A percentile compares a stretch with the other conserved stretches of the same genome.
Evolutionary conservation across 1,140 invertebrate genomes (phyloP).

Genomic region (Calycopis cecrops): DNA sequence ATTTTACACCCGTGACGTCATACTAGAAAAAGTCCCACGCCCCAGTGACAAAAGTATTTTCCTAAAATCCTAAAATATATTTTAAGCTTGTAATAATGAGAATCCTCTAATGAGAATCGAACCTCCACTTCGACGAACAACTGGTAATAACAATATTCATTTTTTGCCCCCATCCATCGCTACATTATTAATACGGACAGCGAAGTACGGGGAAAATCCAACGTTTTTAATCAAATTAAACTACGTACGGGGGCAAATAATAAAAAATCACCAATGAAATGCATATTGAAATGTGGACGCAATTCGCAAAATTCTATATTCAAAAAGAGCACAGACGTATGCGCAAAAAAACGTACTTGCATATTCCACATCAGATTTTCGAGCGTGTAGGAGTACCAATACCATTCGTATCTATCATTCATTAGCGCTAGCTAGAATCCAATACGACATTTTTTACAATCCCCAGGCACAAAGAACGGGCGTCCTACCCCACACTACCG

Average conservation of each 20-base stretch:
- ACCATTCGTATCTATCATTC: slow-evolving; percentile 70
- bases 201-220: slow-evolving; percentile 11
- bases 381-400: slow-evolving; percentile 48
- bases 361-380: slow-evolving; percentile 62
- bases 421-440: slow-evolving; percentile 70
- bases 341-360: slow-evolving; percentile 46
- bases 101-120: no score
- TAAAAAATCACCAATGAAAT: slow-evolving; percentile 26
- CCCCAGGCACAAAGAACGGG: slow-evolving; percentile 66
- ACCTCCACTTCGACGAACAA: no score
- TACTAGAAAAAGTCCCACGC: no score
- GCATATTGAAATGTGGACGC: slow-evolving; percentile 39
- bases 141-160: no score
- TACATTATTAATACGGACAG: slow-evolving; percentile 4
- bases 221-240: slow-evolving; percentile 33
- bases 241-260: slow-evolving; percentile 7
- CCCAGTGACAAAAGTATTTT: no score
- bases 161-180: not conserved
- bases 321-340: slow-evolving; percentile 39
- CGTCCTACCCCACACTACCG: slow-evolving; percentile 53
- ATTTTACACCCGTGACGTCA: no score
- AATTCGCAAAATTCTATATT: slow-evolving; percentile 44
- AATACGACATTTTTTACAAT: slow-evolving; percentile 74
- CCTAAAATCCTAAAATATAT: no score
- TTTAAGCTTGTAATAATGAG: no score